Evolutionary conservation across 1,140 invertebrate species (phyloP).

Genomic region (Pentalonia nigronervosa): DNA sequence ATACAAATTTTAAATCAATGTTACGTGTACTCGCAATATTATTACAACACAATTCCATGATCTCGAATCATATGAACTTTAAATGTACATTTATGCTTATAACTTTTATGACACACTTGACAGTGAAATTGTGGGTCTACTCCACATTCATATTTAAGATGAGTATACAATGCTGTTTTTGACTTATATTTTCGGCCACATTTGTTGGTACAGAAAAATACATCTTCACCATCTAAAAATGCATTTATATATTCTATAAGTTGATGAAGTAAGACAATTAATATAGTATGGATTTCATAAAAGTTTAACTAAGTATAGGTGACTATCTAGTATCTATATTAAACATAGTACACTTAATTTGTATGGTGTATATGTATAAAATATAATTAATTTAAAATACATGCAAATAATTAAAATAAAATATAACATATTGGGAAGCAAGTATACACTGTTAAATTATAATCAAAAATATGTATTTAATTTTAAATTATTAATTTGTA

Average conservation of each 20-base stretch:
- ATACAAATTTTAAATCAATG: background rate
- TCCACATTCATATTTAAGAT: conserved; percentile 59
- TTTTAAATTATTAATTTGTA: no score
- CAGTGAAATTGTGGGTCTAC: conserved; percentile 58
- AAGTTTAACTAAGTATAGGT: background rate
- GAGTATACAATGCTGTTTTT: conserved; percentile 56
- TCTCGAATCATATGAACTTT: conserved; percentile 62
- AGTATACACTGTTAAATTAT: conserved; percentile 4
- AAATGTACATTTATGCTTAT: conserved; percentile 53
- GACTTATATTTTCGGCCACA: conserved; percentile 62
- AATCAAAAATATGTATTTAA: conserved; percentile 22
- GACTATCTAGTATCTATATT: background rate
- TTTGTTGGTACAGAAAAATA: conserved; percentile 64
- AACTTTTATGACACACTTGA: conserved; percentile 38
- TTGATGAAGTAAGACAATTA: background rate
- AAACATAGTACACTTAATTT: background rate
- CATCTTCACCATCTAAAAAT: conserved; percentile 43
- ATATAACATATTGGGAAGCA: background rate
- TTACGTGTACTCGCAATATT: background rate
- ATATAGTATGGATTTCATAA: background rate
- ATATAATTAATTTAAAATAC: background rate
- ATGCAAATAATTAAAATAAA: conserved; percentile 31
- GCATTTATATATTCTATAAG: conserved; percentile 20
- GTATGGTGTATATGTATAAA: background rate
- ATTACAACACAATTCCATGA: conserved; percentile 17